Evolutionary conservation across 2,888 invertebrate genomes (phyloP), one percentile per base, ranked within the genome.

Genomic region (Sminthurides aquaticus): DNA sequence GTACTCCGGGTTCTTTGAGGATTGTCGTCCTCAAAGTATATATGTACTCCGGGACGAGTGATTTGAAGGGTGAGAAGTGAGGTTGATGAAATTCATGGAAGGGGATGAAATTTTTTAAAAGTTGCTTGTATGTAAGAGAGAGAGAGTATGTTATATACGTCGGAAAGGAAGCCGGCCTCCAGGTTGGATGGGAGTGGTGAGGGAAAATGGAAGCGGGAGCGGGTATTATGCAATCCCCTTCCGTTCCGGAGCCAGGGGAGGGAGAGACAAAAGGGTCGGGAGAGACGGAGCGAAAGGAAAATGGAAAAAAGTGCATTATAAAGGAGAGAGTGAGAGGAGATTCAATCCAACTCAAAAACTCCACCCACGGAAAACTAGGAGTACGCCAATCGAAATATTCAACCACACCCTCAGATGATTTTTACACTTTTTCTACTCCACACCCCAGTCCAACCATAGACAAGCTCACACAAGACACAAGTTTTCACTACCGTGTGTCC

Each of bases 391-490:
- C 57, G 64, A 58, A 52, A 64, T 27, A 58, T 60, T 49, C 52
- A 64, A 64, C 64, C 64, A 64, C 64, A 64, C 64, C 64, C 64
- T 64, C 64, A 64, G 58, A 59, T 64, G 49, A 58, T 64, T 64
- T 62, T 62, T 62, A 28, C 43, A 27, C 57, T 62, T 57, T 57
- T 57, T 29, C 26, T 24, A n/a, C 11, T 52, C 28, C 28, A 28
- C 25, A 25, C 49, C 27, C 49, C 24, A 27, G 27, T 22, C 34
- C 57, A 27, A 29, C 28, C 57, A 55, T n/a, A n/a, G n/a, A n/a
- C n/a, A n/a, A n/a, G n/a, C n/a, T n/a, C n/a, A n/a, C n/a, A n/a
- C n/a, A n/a, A n/a, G n/a, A n/a, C n/a, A n/a, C n/a, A n/a, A n/a
- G n/a, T n/a, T n/a, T n/a, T n/a, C n/a, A n/a, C n/a, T n/a, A n/a